Conservation (phyloP, 2,113 vertebrate genomes). For the Puffinus mauretanicus region DNA sequence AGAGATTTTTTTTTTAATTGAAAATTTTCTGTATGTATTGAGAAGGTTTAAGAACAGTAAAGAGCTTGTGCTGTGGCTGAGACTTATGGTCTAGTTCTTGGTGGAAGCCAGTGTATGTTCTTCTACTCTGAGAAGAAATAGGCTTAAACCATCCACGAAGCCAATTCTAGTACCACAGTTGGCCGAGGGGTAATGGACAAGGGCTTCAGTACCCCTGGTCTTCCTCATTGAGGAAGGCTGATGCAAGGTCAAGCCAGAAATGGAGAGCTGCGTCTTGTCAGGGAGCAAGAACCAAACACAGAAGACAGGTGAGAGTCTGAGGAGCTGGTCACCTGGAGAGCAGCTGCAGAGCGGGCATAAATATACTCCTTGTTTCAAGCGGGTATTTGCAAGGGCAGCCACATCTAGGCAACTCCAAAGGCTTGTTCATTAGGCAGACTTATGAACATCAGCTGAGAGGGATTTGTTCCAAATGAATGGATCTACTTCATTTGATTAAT, state of each 20-base stretch:
- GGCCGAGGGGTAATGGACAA: background rate
- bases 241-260: background rate
- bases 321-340: background rate
- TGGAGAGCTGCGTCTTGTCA: accelerated
- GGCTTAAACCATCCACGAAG: background rate
- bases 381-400: background rate
- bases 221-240: background rate
- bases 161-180: background rate
- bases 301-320: background rate
- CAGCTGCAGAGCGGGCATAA: background rate
- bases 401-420: background rate
- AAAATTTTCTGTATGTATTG: background rate
- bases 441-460: background rate
- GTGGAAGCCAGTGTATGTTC: background rate
- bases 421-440: background rate
- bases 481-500: background rate
- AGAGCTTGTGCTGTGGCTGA: background rate
- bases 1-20: background rate
- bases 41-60: background rate
- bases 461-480: slow-evolving; percentile 3
- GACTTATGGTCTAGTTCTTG: background rate
- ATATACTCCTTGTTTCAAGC: background rate
- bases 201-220: background rate
- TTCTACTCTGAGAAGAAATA: background rate
- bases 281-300: background rate